Percentiles rank a stretch among this genome's conserved stretches.
phyloP scores from a whole-genome alignment of 2,888 invertebrate genomes.

The Ormyrus pomaceus region DNA sequence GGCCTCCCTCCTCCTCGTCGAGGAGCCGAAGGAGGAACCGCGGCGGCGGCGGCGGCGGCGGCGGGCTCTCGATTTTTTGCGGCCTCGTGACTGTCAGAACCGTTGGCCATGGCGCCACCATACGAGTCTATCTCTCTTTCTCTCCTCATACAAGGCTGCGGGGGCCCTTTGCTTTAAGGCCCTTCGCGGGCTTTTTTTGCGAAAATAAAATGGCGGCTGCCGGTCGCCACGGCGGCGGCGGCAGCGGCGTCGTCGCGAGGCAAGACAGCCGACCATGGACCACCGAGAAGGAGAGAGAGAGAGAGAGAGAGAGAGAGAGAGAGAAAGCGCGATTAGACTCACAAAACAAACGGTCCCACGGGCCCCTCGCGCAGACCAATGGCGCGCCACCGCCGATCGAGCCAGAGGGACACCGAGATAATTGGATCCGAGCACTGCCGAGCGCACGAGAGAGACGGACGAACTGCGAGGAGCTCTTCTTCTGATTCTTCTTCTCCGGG shows the following conservation, averaged over 20 bases:
- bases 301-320: slow-evolving; percentile 67
- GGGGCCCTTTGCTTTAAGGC: neutral
- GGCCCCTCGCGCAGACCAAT: slow-evolving; percentile 68
- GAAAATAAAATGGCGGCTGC: slow-evolving; percentile 74
- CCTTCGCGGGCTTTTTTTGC: slow-evolving; percentile 61
- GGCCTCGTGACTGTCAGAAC: slow-evolving; percentile 65
- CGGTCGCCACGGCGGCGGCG: slow-evolving; percentile 47
- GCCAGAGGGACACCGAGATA: slow-evolving; percentile 72
- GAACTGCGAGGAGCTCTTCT: neutral
- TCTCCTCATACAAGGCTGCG: slow-evolving; percentile 1
- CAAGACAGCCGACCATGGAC: slow-evolving; percentile 62
- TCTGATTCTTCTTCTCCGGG: neutral
- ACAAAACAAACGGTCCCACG: slow-evolving; percentile 75
- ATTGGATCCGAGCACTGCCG: slow-evolving; percentile 71
- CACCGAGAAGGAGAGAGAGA: slow-evolving; percentile 65
- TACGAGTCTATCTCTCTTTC: slow-evolving; percentile 24
- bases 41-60: neutral
- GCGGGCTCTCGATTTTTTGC: slow-evolving; percentile 6
- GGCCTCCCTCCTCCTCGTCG: neutral
- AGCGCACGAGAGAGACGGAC: slow-evolving; percentile 50
- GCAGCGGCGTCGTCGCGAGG: slow-evolving; percentile 60
- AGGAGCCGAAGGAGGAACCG: too few relatives aligned
- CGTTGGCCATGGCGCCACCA: slow-evolving; percentile 62
- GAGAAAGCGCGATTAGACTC: slow-evolving; percentile 73
- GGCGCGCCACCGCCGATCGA: slow-evolving; percentile 72